A percentile compares a stretch with the other conserved stretches of the same genome.
Evolutionary conservation across 2,113 vertebrate genomes (phyloP).

Genomic region (Larimichthys crocea): DNA sequence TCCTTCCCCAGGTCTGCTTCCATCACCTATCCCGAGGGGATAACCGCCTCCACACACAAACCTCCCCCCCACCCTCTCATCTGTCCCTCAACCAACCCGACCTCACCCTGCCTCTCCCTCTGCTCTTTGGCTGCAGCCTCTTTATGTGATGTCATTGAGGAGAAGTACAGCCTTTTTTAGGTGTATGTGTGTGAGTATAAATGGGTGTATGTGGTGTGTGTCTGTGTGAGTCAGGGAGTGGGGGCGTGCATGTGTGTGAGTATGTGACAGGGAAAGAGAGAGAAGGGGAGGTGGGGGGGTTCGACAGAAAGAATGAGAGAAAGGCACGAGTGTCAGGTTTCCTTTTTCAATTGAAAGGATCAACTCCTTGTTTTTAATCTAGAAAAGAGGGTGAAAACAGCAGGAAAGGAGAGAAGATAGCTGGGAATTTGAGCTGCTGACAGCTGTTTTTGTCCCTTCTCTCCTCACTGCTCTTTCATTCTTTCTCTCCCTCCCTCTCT

Average conservation of each 20-base stretch:
- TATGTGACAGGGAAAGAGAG: conserved; percentile 34
- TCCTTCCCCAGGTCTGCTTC: conserved; percentile 53
- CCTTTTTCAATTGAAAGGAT: conserved; percentile 71
- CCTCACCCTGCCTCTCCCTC: conserved; percentile 59
- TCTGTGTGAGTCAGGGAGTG: conserved; percentile 56
- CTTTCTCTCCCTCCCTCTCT: conserved; percentile 11
- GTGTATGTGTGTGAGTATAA: neutral
- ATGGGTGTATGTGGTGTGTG: conserved; percentile 43
- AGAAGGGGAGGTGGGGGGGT: conserved; percentile 17
- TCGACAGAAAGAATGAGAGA: conserved; percentile 65
- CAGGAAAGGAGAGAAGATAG: conserved; percentile 65
- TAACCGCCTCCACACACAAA: conserved; percentile 36
- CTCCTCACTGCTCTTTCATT: conserved; percentile 41
- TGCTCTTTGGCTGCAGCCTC: conserved; percentile 56
- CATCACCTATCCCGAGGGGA: conserved; percentile 56
- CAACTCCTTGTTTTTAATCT: conserved; percentile 78
- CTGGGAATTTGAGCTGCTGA: conserved; percentile 71
- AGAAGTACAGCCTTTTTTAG: conserved; percentile 38
- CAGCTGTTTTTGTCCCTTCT: conserved; percentile 64
- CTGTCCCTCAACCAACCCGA: conserved; percentile 48
- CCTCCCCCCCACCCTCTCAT: conserved; percentile 1
- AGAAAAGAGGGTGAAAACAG: conserved; percentile 71
- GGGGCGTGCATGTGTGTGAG: conserved; percentile 41
- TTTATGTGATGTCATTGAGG: conserved; percentile 74
- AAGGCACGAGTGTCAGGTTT: conserved; percentile 76